Conservation (phyloP, 64 coral and sea anemone species). For the Cladopsammia gracilis region DNA sequence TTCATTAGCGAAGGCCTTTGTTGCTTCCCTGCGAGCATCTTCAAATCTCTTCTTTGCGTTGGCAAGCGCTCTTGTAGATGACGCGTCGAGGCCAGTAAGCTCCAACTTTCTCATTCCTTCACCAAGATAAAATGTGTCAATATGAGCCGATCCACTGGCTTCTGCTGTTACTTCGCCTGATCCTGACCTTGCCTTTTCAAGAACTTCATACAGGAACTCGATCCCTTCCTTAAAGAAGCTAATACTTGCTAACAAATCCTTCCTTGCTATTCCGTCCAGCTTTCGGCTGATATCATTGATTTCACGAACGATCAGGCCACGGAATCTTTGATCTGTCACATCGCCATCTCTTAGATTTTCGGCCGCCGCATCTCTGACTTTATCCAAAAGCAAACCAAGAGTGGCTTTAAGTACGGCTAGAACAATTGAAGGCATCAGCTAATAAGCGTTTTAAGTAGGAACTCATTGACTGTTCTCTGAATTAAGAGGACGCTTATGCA, state of each 20-base stretch:
- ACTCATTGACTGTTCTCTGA: too few species aligned
- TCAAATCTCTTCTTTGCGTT: constrained; percentile 62
- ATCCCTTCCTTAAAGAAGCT: neutral
- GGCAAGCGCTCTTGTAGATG: constrained; percentile 19
- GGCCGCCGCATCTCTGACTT: neutral
- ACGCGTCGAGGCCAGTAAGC: neutral
- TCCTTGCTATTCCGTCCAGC: constrained; percentile 3
- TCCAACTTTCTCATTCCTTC: constrained; percentile 16
- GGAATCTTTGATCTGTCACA: constrained; percentile 1
- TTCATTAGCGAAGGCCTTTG: constrained; percentile 54
- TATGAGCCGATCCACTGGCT: too few species aligned
- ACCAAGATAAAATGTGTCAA: constrained; percentile 9
- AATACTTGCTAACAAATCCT: constrained; percentile 14
- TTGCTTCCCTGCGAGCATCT: constrained; percentile 38
- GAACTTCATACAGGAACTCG: neutral
- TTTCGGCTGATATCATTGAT: constrained; percentile 10
- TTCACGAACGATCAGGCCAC: neutral
- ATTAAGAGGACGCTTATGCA: too few species aligned
- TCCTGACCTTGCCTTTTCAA: neutral
- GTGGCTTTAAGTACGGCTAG: neutral
- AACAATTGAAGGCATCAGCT: neutral
- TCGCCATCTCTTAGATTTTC: constrained; percentile 16
- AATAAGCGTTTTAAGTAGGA: too few species aligned
- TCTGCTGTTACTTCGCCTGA: too few species aligned
- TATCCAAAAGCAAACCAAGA: neutral